Evolutionary conservation across 1,140 invertebrate species (phyloP).

Genomic region (Chionoecetes opilio): DNA sequence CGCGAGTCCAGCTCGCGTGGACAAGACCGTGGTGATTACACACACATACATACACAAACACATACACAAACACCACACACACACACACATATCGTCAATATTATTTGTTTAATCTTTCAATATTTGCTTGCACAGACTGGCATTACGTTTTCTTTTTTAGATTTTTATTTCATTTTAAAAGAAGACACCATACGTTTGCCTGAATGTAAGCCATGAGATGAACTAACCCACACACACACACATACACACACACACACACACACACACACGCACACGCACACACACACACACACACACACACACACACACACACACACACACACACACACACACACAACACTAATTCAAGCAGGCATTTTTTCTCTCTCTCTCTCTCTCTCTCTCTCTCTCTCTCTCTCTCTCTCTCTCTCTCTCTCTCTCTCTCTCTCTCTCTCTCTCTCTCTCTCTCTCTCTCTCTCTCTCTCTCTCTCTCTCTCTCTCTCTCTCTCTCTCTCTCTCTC

Average conservation of each 20-base stretch:
- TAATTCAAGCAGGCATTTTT: no score
- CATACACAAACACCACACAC: no score
- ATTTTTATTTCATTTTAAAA: neutral
- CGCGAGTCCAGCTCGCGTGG: no score
- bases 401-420: neutral
- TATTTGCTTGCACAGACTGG: neutral
- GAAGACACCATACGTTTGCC: neutral
- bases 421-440: no score
- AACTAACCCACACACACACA: conserved; percentile 34
- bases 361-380: neutral
- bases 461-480: neutral
- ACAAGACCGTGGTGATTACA: no score
- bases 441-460: neutral
- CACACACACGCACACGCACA: conserved; percentile 40
- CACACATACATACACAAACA: conserved; percentile 33
- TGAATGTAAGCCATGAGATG: neutral
- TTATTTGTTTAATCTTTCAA: neutral
- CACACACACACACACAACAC: no score
- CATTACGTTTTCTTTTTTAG: neutral
- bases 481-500: neutral
- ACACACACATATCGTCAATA: no score
- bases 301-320: no score
- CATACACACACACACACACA: conserved; percentile 51
- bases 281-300: conserved; percentile 32
- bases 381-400: neutral